Percentiles rank a stretch among this genome's conserved stretches.
Evolutionary conservation across 30 jellyfish, hydroid and myxozoan species (phyloP).

Genomic region (Nemopilema nomurai): DNA sequence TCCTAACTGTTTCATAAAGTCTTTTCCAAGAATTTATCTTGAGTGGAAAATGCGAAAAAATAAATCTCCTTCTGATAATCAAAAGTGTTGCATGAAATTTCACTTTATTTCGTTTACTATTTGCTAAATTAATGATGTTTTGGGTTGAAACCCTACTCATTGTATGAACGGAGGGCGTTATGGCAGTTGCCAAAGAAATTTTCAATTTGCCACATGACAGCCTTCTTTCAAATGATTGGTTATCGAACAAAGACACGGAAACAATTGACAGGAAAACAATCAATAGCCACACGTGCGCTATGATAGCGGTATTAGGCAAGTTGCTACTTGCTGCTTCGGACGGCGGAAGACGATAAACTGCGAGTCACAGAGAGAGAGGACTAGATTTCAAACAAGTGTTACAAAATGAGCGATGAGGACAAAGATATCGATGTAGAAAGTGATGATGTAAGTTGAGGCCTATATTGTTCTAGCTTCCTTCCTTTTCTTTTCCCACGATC

Average conservation of each 20-base stretch:
- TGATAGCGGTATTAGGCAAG: constrained; percentile 76
- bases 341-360: neutral
- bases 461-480: neutral
- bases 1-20: too few relatives aligned
- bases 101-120: too few relatives aligned
- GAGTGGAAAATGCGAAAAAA: too few relatives aligned
- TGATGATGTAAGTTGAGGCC: constrained; percentile 84
- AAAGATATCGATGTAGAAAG: constrained; percentile 96
- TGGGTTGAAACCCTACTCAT: too few relatives aligned
- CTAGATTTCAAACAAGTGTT: neutral
- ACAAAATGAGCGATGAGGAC: constrained; percentile 95
- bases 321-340: constrained; percentile 35
- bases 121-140: too few relatives aligned
- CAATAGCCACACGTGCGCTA: constrained; percentile 74
- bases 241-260: constrained; percentile 46
- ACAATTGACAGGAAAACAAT: constrained; percentile 60
- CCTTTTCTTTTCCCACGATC: constrained; percentile 24
- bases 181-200: neutral
- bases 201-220: constrained; percentile 32
- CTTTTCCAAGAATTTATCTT: too few relatives aligned
- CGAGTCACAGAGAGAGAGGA: neutral
- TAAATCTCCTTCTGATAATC: too few relatives aligned
- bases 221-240: constrained; percentile 25
- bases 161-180: neutral
- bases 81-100: too few relatives aligned